phyloP scores from a whole-genome alignment of 2,888 invertebrate species.

The Tiphia femorata region DNA sequence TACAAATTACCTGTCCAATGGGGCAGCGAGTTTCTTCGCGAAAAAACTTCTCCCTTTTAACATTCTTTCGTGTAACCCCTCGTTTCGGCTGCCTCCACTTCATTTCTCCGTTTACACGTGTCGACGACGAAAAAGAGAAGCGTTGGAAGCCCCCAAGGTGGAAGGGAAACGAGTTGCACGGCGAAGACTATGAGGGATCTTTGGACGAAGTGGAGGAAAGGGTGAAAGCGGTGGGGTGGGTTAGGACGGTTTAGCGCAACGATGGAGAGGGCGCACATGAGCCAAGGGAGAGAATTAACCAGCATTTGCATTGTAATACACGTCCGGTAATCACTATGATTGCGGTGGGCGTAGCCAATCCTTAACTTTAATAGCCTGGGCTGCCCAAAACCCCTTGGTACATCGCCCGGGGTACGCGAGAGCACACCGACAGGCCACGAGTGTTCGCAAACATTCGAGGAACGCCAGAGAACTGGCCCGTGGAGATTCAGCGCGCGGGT shows the following conservation, averaged over 20 bases:
- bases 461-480: neutral
- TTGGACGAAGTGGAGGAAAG: no score
- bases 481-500: constrained; percentile 8
- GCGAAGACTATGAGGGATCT: no score
- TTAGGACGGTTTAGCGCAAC: constrained; percentile 25
- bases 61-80: no score
- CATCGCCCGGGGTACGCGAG: constrained; percentile 36
- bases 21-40: no score
- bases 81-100: no score
- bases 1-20: no score
- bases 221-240: constrained; percentile 1
- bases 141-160: no score
- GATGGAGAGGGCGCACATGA: constrained; percentile 8
- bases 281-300: constrained; percentile 48
- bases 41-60: no score
- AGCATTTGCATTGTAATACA: constrained; percentile 62
- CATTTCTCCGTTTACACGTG: no score
- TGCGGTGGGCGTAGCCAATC: constrained; percentile 58
- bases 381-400: constrained; percentile 53
- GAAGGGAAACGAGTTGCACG: no score
- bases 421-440: neutral
- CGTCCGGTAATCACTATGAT: constrained; percentile 61
- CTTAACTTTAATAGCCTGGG: constrained; percentile 59
- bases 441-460: neutral
- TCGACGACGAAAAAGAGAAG: no score